A percentile compares a stretch with the other conserved stretches of the same genome.
Evolutionary conservation across 2,797 vertebrate genomes (phyloP).

Genomic region (Caiman crocodilus): DNA sequence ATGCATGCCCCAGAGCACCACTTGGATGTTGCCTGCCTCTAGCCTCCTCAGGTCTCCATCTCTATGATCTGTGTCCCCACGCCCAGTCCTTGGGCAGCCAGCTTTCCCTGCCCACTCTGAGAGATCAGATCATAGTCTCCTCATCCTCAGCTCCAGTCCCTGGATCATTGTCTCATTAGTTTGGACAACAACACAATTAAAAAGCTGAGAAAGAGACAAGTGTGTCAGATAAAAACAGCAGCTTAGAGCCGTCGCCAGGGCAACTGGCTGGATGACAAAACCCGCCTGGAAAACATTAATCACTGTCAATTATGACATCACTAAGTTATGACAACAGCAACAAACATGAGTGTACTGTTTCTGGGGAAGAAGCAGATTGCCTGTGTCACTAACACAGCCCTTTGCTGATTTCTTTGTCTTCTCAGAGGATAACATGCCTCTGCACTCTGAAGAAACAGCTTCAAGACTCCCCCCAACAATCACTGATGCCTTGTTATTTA

Average conservation of each 20-base stretch:
- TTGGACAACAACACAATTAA: constrained; percentile 9
- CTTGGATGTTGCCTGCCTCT: too few species aligned
- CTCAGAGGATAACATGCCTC: not conserved
- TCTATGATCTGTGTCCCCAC: not conserved
- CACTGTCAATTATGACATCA: constrained; percentile 62
- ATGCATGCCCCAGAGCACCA: too few species aligned
- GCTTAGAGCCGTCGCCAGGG: constrained; percentile 14
- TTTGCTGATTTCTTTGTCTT: not conserved
- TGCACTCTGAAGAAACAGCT: not conserved
- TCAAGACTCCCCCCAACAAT: not conserved
- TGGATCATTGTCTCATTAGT: constrained; percentile 1
- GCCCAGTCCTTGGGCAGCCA: too few species aligned
- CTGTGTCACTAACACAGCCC: not conserved
- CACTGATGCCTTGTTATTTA: not conserved
- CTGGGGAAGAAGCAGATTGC: not conserved
- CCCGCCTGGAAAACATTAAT: constrained; percentile 51
- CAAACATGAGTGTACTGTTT: not conserved
- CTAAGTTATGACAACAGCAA: not conserved
- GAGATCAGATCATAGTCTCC: not conserved
- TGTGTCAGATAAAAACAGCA: constrained; percentile 40
- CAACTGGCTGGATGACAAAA: constrained; percentile 58
- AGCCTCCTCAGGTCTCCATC: too few species aligned
- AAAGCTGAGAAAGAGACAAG: not conserved
- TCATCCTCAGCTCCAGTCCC: not conserved
- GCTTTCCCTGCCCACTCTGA: not conserved